phyloP scores from a whole-genome alignment of 2,797 vertebrate genomes.

The Myotis daubentonii region DNA sequence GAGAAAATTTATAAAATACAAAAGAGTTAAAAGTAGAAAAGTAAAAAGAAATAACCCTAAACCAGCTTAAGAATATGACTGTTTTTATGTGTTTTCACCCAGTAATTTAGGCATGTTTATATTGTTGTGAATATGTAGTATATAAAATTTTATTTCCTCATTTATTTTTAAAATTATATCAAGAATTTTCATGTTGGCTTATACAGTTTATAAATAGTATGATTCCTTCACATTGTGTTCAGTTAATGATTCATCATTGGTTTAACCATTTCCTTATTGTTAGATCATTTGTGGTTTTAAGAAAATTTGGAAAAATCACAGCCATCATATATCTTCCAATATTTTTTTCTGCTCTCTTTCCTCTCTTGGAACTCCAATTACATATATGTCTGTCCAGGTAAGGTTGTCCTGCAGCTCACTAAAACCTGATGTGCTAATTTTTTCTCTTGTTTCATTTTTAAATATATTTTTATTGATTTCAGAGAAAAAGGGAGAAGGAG shows the following conservation, averaged over 20 bases:
- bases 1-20: background rate
- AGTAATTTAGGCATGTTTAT: background rate
- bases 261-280: background rate
- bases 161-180: conserved; percentile 20
- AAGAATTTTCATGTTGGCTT: conserved; percentile 13
- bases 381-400: background rate
- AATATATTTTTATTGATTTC: too few relatives aligned
- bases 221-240: background rate
- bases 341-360: background rate
- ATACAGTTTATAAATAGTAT: background rate
- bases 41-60: background rate
- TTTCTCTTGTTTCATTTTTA: too few relatives aligned
- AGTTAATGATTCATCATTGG: background rate
- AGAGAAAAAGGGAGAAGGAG: too few relatives aligned
- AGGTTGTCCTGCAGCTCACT: background rate
- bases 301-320: background rate
- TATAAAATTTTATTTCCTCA: background rate
- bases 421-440: too few relatives aligned
- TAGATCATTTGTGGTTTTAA: background rate
- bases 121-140: background rate
- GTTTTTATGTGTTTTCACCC: background rate
- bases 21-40: background rate
- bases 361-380: background rate
- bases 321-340: background rate
- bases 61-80: background rate